phyloP scores from a whole-genome alignment of 2,113 vertebrate species.

The Heterotis niloticus region DNA sequence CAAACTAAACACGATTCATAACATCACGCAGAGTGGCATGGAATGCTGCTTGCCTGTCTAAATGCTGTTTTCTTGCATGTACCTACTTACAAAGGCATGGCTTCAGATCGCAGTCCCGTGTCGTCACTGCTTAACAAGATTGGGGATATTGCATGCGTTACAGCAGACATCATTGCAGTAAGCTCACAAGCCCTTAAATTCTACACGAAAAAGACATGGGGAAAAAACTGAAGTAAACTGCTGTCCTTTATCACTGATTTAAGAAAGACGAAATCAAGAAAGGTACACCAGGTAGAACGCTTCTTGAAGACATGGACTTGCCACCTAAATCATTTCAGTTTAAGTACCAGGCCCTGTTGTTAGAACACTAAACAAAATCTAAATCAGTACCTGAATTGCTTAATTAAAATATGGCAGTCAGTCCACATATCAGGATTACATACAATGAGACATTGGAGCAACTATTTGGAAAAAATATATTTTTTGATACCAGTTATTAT shows the following conservation, averaged over 20 bases:
- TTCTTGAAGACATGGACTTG: neutral
- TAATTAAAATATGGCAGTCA: too few relatives aligned
- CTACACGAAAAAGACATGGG: neutral
- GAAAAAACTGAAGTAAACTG: neutral
- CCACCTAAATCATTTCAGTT: too few relatives aligned
- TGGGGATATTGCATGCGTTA: slow-evolving; percentile 6
- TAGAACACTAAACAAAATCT: too few relatives aligned
- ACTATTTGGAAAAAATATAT: too few relatives aligned
- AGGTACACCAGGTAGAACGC: neutral
- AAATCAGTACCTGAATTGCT: too few relatives aligned
- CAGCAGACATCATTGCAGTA: neutral
- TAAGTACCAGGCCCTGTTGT: too few relatives aligned
- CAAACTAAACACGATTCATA: too few relatives aligned
- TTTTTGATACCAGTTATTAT: too few relatives aligned
- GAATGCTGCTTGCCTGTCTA: neutral
- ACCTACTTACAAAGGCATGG: neutral
- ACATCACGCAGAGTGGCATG: neutral
- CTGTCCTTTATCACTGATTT: slow-evolving; percentile 13
- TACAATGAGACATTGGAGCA: too few relatives aligned
- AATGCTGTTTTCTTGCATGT: neutral
- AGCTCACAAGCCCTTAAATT: slow-evolving; percentile 14
- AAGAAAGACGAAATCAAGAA: neutral
- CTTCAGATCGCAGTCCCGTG: slow-evolving; percentile 1
- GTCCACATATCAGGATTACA: too few relatives aligned
- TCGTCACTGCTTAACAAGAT: slow-evolving; percentile 17